These are phyloP conservation scores for Ciconia stormi DNA, from an alignment of 2,113 vertebrate species.

Conservation along the genomic window DNA sequence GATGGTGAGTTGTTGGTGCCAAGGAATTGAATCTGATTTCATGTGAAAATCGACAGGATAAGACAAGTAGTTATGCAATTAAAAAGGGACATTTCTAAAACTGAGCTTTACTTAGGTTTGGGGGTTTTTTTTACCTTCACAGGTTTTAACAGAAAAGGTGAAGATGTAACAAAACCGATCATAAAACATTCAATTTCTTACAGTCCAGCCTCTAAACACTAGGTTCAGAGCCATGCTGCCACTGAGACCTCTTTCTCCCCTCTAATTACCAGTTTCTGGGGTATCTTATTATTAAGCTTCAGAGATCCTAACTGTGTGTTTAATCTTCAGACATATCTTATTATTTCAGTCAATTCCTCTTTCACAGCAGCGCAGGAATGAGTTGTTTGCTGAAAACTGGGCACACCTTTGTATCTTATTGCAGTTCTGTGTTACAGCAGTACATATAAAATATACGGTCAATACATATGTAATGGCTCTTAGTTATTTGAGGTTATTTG, in stretches of 20 bases:
- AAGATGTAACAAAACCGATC: background rate
- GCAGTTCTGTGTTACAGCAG: background rate
- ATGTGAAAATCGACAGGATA: background rate
- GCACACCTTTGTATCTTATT: background rate
- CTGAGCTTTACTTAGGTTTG: background rate
- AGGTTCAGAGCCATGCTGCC: background rate
- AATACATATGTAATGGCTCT: fast-evolving
- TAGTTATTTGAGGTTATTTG: background rate
- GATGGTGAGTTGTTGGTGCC: background rate
- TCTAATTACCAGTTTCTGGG: background rate
- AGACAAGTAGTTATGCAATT: background rate
- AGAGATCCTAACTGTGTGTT: background rate
- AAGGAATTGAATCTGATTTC: background rate
- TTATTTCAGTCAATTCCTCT: background rate
- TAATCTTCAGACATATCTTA: background rate
- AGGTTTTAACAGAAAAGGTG: background rate
- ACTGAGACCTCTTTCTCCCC: background rate
- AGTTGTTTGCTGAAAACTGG: background rate
- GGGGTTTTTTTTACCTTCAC: background rate
- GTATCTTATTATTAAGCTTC: background rate
- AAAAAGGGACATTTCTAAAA: background rate
- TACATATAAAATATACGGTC: fast-evolving
- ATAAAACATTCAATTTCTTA: background rate
- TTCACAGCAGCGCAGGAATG: background rate
- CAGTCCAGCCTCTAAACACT: background rate